Conservation (phyloP, 2,888 invertebrate genomes). For the Tetropium fuscum region DNA sequence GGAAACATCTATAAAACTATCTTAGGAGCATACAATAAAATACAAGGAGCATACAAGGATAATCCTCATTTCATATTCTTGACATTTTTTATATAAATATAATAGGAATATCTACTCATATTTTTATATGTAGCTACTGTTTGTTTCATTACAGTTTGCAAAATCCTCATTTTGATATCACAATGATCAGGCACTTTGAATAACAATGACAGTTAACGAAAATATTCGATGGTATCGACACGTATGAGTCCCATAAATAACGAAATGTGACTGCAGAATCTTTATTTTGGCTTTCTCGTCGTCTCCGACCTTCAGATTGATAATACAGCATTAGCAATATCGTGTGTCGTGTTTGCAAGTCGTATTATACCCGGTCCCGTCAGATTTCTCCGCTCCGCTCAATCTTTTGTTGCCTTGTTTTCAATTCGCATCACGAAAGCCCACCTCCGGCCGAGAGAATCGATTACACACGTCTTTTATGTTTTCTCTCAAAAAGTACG, state of each 20-base stretch:
- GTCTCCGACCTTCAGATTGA: conserved; percentile 7
- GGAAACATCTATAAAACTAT: too few relatives aligned
- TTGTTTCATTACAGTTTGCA: too few relatives aligned
- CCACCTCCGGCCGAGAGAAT: conserved; percentile 19
- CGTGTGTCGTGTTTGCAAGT: neutral
- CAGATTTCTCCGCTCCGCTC: conserved; percentile 13
- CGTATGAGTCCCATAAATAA: neutral
- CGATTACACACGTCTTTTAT: conserved; percentile 26
- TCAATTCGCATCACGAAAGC: conserved; percentile 25
- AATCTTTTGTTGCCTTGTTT: conserved; percentile 20
- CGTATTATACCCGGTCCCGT: conserved; percentile 1
- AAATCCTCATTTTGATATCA: too few relatives aligned
- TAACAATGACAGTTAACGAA: neutral
- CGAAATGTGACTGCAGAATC: neutral
- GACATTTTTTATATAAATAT: too few relatives aligned
- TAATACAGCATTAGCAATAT: conserved; percentile 7
- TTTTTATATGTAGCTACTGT: too few relatives aligned
- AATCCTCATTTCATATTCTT: too few relatives aligned
- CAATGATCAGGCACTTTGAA: too few relatives aligned
- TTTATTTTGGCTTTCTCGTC: neutral
- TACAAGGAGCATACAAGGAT: too few relatives aligned
- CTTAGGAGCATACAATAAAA: too few relatives aligned
- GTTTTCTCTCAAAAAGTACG: conserved; percentile 14
- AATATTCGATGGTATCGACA: neutral
- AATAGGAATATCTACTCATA: too few relatives aligned